Evolutionary conservation across 2,888 invertebrate species (phyloP), one percentile per base, ranked within the genome.

Genomic region (Chesias legatella): DNA sequence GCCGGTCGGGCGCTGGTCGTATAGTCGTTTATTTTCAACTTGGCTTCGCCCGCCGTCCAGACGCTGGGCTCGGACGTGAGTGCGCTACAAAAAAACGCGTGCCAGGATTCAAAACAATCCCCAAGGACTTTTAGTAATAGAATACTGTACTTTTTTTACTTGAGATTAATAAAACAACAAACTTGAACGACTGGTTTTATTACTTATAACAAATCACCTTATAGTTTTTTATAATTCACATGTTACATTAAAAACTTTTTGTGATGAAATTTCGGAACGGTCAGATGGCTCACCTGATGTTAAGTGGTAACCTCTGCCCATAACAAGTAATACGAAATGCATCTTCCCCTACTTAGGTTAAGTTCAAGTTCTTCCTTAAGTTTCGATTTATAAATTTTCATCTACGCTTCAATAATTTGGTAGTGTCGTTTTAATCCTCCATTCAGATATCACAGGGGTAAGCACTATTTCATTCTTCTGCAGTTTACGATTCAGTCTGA

Each of bases 1-100:
- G 86, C 84, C 84, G 83, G 85, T 81, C 79, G 56, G 52, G 58
- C 69, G 80, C 76, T 80, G 81, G 58, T 25, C 32, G 32, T 29
- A 58, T n/a, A 70, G 59, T 73, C 73, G 75, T 82, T 85, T 83
- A 80, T 84, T 85, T 82, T 79, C 70, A 77, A 73, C 67, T 60
- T 58, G 41, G 46, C 53, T 53, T 51, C 47, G 41, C 52, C 56
- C 59, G 60, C 55, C 58, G 60, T 57, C 60, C 58, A 60, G 7
- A 30, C 60, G 47, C 54, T 31, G 37, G 50, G 59, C 60, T 54
- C 37, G 38, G 45, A 34, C 41, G 49, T 34, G n/a, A n/a, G n/a
- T n/a, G 23, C 38, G 45, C 53, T 58, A 63, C 56, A 69, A 74
- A 73, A n/a, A 74, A 73, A 68, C 55, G 45, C 51, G 54, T 50